Conservation (phyloP, 2,888 invertebrate species). For the Adelognathus sp. region DNA sequence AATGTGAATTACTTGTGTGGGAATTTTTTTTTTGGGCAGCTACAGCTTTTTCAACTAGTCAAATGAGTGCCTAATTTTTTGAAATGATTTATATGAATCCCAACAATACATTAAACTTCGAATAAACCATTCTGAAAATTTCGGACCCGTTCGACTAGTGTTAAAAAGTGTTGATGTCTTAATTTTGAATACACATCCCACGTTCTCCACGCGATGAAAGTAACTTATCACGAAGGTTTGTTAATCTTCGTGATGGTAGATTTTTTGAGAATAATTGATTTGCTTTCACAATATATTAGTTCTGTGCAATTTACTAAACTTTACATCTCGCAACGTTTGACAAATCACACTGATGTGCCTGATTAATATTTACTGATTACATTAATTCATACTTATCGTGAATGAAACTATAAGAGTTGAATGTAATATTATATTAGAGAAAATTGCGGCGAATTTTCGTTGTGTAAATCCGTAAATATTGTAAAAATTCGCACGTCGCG, state of each 20-base stretch:
- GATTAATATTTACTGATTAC: conserved; percentile 41
- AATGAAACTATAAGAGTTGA: conserved; percentile 8
- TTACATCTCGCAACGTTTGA: conserved; percentile 32
- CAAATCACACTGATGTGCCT: conserved; percentile 42
- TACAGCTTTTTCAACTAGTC: no score
- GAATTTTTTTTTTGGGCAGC: no score
- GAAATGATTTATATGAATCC: no score
- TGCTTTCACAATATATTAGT: not conserved
- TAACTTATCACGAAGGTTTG: not conserved
- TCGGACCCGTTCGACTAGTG: no score
- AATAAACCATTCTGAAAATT: no score
- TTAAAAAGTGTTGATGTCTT: no score
- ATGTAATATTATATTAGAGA: not conserved
- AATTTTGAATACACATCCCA: conserved; percentile 8
- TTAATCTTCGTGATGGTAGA: not conserved
- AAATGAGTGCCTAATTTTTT: no score
- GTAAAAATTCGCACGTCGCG: conserved; percentile 33
- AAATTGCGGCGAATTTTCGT: not conserved
- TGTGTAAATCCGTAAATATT: not conserved
- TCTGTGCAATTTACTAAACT: conserved; percentile 8
- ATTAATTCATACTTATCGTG: conserved; percentile 7
- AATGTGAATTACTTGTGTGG: not conserved
- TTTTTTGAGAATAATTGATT: not conserved
- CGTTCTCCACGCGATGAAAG: not conserved
- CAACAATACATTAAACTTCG: no score